Base-by-base conservation (phyloP, 2,797 vertebrate species). In the Bovichtus variegatus region DNA sequence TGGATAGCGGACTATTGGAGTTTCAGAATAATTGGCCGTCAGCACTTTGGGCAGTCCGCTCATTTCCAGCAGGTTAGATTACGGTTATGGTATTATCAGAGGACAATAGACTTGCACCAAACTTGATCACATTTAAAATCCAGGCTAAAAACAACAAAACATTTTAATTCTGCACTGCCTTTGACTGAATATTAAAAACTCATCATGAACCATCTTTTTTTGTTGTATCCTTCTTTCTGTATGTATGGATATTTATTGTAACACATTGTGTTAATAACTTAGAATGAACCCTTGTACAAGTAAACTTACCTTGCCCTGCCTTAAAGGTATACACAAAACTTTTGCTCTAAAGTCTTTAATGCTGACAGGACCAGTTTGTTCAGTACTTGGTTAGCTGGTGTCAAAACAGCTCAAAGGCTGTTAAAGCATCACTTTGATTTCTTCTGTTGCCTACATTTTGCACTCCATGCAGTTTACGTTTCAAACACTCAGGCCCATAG, bases 371-470 rank as follows among this genome's bases (percentile, higher is more conserved):
- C 15, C 41, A 15, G 13, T 58, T 58, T 44, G 40, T 49, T 70
- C 44, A 59, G 21, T 38, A 9, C 31, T 40, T 16, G 31, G 31
- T 38, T 6, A 25, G 65, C 29, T 36, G 41, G 41, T 58, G 44
- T 69, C 53, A 58, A 23, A 69, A 69, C 41, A 38, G 54, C 66
- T 69, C 41, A 47, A 47, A 58, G 41, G 54, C 54, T 49, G 34
- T 58, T 25, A 16, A 8, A n/a, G 31, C 54, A 38, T 69, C 31
- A 69, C 54, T 69, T 71, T 71, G 55, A 71, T 50, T 71, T 41
- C 6, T 16, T 50, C 21, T 27, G 23, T 29, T 50, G n/a, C 27
- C 27, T 57, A 8, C 40, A 55, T 68, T 68, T 68, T 68, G 53
- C 51, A 57, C 51, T 21, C 27, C 19, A 21, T 57, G 27, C 65